Percentiles rank a stretch among this genome's conserved stretches.
These are phyloP conservation scores for Zalophus californianus DNA, from an alignment of 2,797 vertebrate species.

Conservation along the genomic window DNA sequence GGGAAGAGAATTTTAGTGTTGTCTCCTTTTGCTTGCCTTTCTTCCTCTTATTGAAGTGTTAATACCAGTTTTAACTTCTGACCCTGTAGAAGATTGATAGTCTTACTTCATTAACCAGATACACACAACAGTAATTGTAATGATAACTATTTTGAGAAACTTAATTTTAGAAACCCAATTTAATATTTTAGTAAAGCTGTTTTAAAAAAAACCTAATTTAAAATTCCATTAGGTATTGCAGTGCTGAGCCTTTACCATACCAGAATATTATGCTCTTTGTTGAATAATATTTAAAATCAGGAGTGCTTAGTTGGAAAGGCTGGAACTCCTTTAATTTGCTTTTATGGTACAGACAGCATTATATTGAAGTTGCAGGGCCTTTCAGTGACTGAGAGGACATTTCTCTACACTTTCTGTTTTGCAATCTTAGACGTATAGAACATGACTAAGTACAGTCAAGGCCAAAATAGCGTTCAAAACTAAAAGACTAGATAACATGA, in stretches of 20 bases:
- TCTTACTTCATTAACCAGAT: constrained; percentile 16
- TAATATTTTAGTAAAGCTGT: constrained; percentile 7
- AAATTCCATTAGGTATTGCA: not conserved
- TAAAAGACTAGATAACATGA: constrained; percentile 1
- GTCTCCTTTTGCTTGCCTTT: not conserved
- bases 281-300: constrained; percentile 41
- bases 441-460: not conserved
- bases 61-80: constrained; percentile 37
- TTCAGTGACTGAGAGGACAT: not conserved
- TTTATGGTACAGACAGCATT: not conserved
- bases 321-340: constrained; percentile 9
- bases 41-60: not conserved
- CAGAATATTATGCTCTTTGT: constrained; percentile 8
- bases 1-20: constrained; percentile 53
- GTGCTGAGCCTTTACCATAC: not conserved
- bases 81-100: not conserved
- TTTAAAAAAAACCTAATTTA: constrained; percentile 18
- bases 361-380: not conserved
- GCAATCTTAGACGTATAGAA: not conserved
- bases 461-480: constrained; percentile 22
- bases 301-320: not conserved
- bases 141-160: constrained; percentile 46
- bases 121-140: not conserved
- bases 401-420: not conserved
- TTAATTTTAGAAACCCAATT: constrained; percentile 32